Percentiles rank a stretch among this genome's conserved stretches.
phyloP scores from a whole-genome alignment of 2,113 vertebrate species.

The Bubalus kerabau region DNA sequence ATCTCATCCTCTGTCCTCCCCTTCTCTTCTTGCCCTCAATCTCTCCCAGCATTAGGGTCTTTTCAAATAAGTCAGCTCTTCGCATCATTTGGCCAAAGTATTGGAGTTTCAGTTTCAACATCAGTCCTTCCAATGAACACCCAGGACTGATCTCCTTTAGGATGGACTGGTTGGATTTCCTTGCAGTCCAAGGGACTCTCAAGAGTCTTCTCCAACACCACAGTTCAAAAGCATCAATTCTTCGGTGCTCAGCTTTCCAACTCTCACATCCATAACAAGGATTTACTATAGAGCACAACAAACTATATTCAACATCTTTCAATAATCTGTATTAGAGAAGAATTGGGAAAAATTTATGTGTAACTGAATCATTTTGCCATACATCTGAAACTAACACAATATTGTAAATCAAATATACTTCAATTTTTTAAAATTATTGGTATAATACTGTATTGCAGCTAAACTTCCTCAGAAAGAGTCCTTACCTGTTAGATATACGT shows the following conservation, averaged over 20 bases:
- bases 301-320: not conserved
- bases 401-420: not conserved
- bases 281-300: not conserved
- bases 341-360: not conserved
- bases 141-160: too few species aligned
- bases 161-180: too few species aligned
- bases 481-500: not conserved
- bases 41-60: too few species aligned
- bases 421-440: not conserved
- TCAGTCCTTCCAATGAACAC: too few species aligned
- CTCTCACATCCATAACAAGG: not conserved
- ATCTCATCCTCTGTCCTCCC: too few species aligned
- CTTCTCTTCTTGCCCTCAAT: too few species aligned
- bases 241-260: rapidly evolving
- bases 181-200: too few species aligned
- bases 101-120: too few species aligned
- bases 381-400: not conserved
- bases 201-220: too few species aligned
- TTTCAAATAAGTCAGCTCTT: too few species aligned
- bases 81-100: too few species aligned
- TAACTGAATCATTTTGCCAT: not conserved
- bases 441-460: not conserved
- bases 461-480: not conserved
- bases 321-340: not conserved
- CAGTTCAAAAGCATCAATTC: too few species aligned